These are phyloP conservation scores for Limnephilus lunatus DNA, from an alignment of 2,888 invertebrate species.

Conservation along the genomic window DNA sequence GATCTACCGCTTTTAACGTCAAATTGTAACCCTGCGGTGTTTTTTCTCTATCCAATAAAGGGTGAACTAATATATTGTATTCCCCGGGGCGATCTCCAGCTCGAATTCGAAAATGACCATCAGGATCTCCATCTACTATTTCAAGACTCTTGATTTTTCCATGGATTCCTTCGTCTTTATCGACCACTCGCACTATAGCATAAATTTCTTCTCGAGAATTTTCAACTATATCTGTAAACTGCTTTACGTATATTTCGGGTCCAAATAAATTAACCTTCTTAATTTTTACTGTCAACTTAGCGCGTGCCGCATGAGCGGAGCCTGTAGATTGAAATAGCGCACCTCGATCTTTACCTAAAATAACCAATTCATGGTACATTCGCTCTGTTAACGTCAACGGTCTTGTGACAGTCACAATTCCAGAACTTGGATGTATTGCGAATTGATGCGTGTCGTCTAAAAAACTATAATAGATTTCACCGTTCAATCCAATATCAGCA, in stretches of 20 bases:
- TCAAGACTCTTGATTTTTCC: slow-evolving; percentile 89
- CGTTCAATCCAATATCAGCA: slow-evolving; percentile 96
- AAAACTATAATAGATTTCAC: slow-evolving; percentile 97
- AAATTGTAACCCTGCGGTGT: slow-evolving; percentile 91
- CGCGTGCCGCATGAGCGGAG: slow-evolving; percentile 82
- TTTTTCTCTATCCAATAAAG: slow-evolving; percentile 85
- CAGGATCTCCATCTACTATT: slow-evolving; percentile 93
- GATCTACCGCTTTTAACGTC: slow-evolving; percentile 90
- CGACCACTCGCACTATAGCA: slow-evolving; percentile 91
- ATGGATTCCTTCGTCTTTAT: slow-evolving; percentile 89
- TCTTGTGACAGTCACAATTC: slow-evolving; percentile 89
- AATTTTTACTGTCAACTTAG: slow-evolving; percentile 86
- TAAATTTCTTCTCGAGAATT: slow-evolving; percentile 90
- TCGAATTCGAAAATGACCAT: slow-evolving; percentile 89
- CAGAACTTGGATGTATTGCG: slow-evolving; percentile 95
- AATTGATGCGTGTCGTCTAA: slow-evolving; percentile 89
- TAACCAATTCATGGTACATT: slow-evolving; percentile 84
- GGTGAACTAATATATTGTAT: slow-evolving; percentile 88
- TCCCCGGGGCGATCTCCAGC: slow-evolving; percentile 81
- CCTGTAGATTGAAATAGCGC: slow-evolving; percentile 75
- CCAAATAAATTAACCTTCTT: slow-evolving; percentile 90
- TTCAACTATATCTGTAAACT: slow-evolving; percentile 88
- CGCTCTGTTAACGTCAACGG: slow-evolving; percentile 85
- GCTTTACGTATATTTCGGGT: slow-evolving; percentile 89
- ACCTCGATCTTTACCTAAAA: slow-evolving; percentile 92